Evolutionary conservation across 2,888 invertebrate species (phyloP), one percentile per base, ranked within the genome.

Genomic region (Periphyllus acericola): DNA sequence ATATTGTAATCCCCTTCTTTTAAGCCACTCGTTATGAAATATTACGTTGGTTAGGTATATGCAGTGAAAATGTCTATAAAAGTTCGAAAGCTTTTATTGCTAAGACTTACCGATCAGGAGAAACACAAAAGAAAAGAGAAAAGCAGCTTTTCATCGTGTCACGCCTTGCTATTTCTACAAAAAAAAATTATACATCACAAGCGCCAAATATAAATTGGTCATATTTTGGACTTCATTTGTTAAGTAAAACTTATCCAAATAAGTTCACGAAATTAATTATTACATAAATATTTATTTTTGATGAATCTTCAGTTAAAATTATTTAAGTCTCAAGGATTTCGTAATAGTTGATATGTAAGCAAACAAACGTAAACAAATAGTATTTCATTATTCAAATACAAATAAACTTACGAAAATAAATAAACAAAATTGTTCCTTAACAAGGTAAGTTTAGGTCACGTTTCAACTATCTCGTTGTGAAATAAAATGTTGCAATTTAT

Each of bases 61-160:
- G 25, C 52, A 52, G 32, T 19, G n/a, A 66, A 68, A 83, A 74
- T 36, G 36, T n/a, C n/a, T 29, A 36, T 83, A 83, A 74, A 74
- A 83, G 55, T 74, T 74, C 36, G 34, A 83, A 55, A 52, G 55
- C 34, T 74, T 83, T 83, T 74, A 74, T 83, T 74, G 55, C 36
- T n/a, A n/a, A 72, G 55, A 60, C 36, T 52, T 34, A 74, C 55
- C 34, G 74, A 74, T 74, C 83, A 74, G 55, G 14, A 25, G 19
- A 55, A 83, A 52, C 52, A 34, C 52, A 52, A 74, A 36, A 34
- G 1, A n/a, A 34, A 74, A 55, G 0, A 55, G 9, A 5, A 71
- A 82, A 72, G 34, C 52, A n/a, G 52, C 52, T 72, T 83, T 83
- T 55, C 29, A 25, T 55, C n/a, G 72, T 60, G 36, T 83, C n/a